phyloP scores from a whole-genome alignment of 35 echinoderm and acorn worm genomes.

The Ophiothrix spiculata region DNA sequence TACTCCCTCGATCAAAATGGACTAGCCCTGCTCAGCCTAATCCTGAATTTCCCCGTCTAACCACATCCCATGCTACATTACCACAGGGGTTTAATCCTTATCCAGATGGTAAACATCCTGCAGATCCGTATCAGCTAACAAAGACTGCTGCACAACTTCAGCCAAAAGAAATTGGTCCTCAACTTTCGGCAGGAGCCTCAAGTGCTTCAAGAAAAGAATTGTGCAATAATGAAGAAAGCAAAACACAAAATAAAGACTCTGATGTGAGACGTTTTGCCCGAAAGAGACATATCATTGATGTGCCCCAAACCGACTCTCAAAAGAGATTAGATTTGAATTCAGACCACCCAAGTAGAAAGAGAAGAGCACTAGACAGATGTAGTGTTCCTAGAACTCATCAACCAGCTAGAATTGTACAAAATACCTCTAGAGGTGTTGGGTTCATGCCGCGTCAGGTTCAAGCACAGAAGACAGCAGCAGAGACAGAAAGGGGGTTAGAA shows the following conservation, averaged over 20 bases:
- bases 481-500: too few species aligned
- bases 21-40: not conserved
- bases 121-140: too few species aligned
- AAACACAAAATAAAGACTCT: too few species aligned
- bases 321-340: not conserved
- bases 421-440: not conserved
- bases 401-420: not conserved
- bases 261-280: not conserved
- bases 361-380: not conserved
- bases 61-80: constrained; percentile 67
- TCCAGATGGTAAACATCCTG: constrained; percentile 23
- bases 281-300: not conserved
- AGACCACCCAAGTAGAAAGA: not conserved
- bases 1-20: constrained; percentile 70
- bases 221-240: not conserved
- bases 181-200: not conserved
- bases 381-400: not conserved
- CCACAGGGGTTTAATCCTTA: constrained; percentile 67
- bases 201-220: not conserved
- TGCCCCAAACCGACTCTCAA: not conserved
- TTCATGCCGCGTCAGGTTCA: not conserved
- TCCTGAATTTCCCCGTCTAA: constrained; percentile 31
- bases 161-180: not conserved
- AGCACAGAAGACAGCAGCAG: too few species aligned
- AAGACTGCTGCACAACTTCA: not conserved